Conservation (phyloP, 1,140 invertebrate genomes). For the Macrobrachium nipponense region DNA sequence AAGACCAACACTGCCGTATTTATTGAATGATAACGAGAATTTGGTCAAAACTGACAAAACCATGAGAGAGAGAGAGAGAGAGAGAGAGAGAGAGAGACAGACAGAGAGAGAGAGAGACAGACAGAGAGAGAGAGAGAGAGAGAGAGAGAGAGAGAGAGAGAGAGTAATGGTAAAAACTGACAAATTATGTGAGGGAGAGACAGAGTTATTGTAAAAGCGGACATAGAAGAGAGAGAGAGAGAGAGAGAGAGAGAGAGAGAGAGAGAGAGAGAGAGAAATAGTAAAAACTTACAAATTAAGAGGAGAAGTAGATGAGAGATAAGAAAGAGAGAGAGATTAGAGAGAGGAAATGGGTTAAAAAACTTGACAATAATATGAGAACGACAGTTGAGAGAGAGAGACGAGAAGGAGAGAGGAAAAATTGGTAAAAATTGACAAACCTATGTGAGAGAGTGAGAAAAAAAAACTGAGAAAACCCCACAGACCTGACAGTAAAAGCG, state of each 20-base stretch:
- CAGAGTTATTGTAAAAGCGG: too few species aligned
- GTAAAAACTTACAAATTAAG: too few species aligned
- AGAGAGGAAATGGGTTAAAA: too few species aligned
- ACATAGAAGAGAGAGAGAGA: too few species aligned
- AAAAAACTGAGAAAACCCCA: background rate
- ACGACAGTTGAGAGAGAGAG: background rate
- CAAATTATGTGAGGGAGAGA: too few species aligned
- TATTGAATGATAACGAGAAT: too few species aligned
- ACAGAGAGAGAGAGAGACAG: background rate
- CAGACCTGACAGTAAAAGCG: too few species aligned
- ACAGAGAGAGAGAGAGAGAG: constrained; percentile 1
- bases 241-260: constrained; percentile 11
- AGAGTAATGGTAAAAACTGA: background rate
- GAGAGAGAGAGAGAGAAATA: background rate
- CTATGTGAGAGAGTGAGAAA: background rate
- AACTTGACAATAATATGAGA: background rate
- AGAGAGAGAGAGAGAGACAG: constrained; percentile 2
- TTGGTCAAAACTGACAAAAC: too few species aligned
- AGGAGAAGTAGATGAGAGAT: too few species aligned
- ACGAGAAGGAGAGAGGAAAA: background rate
- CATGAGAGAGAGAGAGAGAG: background rate
- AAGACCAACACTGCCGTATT: too few species aligned
- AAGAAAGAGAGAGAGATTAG: too few species aligned
- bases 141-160: constrained; percentile 11
- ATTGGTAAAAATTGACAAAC: too few species aligned